These are phyloP conservation scores for Acrobeloides nanus DNA, from an alignment of 2,888 invertebrate species.

Conservation along the genomic window DNA sequence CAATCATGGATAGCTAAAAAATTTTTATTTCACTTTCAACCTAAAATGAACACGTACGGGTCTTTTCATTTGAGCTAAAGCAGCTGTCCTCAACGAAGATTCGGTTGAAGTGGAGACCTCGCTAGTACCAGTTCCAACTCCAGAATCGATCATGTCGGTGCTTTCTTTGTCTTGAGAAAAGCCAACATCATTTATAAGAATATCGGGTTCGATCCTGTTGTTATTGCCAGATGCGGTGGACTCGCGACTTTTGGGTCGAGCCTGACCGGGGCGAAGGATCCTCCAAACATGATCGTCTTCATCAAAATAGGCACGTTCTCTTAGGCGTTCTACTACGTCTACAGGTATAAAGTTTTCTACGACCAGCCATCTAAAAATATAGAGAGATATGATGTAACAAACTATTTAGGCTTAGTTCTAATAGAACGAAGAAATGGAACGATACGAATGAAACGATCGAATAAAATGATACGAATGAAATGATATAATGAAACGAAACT, in stretches of 20 bases:
- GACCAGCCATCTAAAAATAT: constrained; percentile 60
- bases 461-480: too few relatives aligned
- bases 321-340: constrained; percentile 57
- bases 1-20: constrained; percentile 37
- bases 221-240: too few relatives aligned
- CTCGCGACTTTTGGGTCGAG: constrained; percentile 17
- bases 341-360: constrained; percentile 81
- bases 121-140: constrained; percentile 22
- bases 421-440: too few relatives aligned
- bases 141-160: constrained; percentile 28
- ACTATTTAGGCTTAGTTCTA: background rate
- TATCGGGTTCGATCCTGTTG: too few relatives aligned
- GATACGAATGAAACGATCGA: too few relatives aligned
- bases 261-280: constrained; percentile 29
- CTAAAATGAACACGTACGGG: constrained; percentile 6
- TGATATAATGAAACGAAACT: too few relatives aligned
- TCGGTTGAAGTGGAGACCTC: constrained; percentile 11
- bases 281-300: constrained; percentile 76
- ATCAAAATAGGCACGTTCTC: constrained; percentile 70
- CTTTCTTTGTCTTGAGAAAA: background rate
- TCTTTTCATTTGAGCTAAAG: constrained; percentile 6
- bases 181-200: background rate
- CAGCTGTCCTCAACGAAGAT: too few relatives aligned
- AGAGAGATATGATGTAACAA: too few relatives aligned
- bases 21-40: background rate